phyloP scores from a whole-genome alignment of 2,797 vertebrate species.

The Myoxocephalus aenaeus region DNA sequence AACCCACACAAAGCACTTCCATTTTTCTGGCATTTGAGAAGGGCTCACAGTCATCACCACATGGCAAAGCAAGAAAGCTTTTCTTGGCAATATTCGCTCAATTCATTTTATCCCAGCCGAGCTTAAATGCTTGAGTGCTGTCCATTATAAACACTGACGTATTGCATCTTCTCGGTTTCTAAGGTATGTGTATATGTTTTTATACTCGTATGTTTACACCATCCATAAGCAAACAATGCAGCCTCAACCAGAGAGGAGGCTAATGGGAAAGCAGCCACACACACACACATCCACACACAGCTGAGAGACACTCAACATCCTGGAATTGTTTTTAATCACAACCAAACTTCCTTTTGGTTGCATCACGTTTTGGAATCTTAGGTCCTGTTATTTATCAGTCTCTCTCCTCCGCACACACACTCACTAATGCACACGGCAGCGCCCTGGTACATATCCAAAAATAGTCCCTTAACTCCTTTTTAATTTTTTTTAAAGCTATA shows the following conservation, averaged over 20 bases:
- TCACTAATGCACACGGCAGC: background rate
- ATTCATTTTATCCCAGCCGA: conserved; percentile 39
- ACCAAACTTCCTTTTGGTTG: conserved; percentile 24
- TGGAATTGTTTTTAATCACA: background rate
- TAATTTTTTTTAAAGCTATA: conserved; percentile 47
- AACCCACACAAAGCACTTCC: conserved; percentile 57
- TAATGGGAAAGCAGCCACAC: conserved; percentile 11
- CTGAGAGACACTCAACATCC: background rate
- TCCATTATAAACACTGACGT: conserved; percentile 38
- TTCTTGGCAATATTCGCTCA: conserved; percentile 37
- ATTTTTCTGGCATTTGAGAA: conserved; percentile 50
- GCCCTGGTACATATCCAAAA: conserved; percentile 52
- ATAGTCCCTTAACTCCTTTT: conserved; percentile 48
- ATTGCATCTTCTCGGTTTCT: conserved; percentile 27
- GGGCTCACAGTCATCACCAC: conserved; percentile 35
- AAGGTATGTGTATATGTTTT: conserved; percentile 6
- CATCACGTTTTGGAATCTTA: conserved; percentile 17
- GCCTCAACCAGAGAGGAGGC: conserved; percentile 2
- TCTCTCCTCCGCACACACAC: conserved; percentile 5
- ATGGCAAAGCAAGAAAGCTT: conserved; percentile 32
- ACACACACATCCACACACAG: conserved; percentile 15
- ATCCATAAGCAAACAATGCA: background rate
- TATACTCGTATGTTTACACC: background rate
- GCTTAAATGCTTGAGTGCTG: conserved; percentile 40
- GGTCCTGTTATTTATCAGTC: conserved; percentile 11